Evolutionary conservation across 1,140 invertebrate species (phyloP).

Genomic region (Diachasmimorpha longicaudata): DNA sequence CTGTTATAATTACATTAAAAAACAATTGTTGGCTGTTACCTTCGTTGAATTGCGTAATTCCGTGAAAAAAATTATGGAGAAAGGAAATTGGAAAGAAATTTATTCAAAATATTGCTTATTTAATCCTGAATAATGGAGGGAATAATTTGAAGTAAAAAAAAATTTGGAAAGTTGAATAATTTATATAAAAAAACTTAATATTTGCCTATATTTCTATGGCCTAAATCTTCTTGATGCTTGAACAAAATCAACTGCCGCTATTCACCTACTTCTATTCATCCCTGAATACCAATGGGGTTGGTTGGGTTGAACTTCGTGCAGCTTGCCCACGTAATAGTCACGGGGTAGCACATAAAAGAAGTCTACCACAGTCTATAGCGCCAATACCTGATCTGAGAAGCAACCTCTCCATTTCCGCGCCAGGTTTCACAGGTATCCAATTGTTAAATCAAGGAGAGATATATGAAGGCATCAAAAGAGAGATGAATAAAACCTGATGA

Average conservation of each 20-base stretch:
- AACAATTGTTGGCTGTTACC: not conserved
- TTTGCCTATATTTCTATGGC: conserved; percentile 61
- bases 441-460: conserved; percentile 19
- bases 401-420: conserved; percentile 70
- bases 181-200: conserved; percentile 50
- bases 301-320: conserved; percentile 54
- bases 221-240: conserved; percentile 61
- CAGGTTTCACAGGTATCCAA: conserved; percentile 68
- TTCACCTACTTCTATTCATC: conserved; percentile 52
- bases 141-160: not conserved
- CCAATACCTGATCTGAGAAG: conserved; percentile 86
- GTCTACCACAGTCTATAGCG: conserved; percentile 76
- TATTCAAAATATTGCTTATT: too few relatives aligned
- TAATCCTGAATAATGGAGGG: not conserved
- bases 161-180: conserved; percentile 28
- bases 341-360: conserved; percentile 82
- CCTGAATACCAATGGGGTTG: conserved; percentile 47
- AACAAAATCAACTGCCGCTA: conserved; percentile 54
- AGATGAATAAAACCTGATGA: not conserved
- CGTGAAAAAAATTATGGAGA: not conserved
- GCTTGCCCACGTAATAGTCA: conserved; percentile 77
- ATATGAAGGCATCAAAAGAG: not conserved
- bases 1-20: not conserved
- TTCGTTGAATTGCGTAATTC: not conserved
- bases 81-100: not conserved